Evolutionary conservation across 2,113 vertebrate species (phyloP).

Genomic region (Paracanthobrama guichenoti): DNA sequence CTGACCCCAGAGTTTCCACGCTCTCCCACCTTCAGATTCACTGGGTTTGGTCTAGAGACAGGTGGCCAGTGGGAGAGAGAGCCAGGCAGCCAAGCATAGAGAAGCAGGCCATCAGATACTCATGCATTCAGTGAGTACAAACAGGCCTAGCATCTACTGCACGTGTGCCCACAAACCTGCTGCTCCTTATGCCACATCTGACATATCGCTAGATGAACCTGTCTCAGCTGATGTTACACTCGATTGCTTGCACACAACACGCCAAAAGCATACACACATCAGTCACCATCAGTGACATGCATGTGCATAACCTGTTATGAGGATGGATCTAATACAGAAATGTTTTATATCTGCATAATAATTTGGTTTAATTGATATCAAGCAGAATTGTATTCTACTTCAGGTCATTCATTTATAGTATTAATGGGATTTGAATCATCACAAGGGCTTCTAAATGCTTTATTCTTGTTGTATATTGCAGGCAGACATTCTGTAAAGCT

Average conservation of each 20-base stretch:
- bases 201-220: constrained; percentile 32
- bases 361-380: not conserved
- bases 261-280: not conserved
- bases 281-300: not conserved
- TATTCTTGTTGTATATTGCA: constrained; percentile 17
- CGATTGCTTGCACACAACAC: constrained; percentile 29
- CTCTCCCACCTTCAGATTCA: constrained; percentile 54
- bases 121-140: constrained; percentile 65
- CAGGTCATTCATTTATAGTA: not conserved
- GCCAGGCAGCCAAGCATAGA: constrained; percentile 69
- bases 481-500: constrained; percentile 20
- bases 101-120: constrained; percentile 72
- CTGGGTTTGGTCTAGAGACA: constrained; percentile 62
- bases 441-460: not conserved
- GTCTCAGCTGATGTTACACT: constrained; percentile 34
- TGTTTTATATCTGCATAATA: not conserved
- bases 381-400: not conserved
- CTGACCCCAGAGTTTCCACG: constrained; percentile 46
- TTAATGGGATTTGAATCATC: not conserved
- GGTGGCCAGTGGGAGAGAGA: constrained; percentile 70
- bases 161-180: constrained; percentile 62
- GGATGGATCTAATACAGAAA: constrained; percentile 6
- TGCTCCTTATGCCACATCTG: constrained; percentile 55
- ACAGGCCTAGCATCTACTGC: constrained; percentile 52
- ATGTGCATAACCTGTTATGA: not conserved